These are phyloP conservation scores for Heloderma charlesbogerti DNA, from an alignment of 2,113 vertebrate genomes.

Conservation along the genomic window DNA sequence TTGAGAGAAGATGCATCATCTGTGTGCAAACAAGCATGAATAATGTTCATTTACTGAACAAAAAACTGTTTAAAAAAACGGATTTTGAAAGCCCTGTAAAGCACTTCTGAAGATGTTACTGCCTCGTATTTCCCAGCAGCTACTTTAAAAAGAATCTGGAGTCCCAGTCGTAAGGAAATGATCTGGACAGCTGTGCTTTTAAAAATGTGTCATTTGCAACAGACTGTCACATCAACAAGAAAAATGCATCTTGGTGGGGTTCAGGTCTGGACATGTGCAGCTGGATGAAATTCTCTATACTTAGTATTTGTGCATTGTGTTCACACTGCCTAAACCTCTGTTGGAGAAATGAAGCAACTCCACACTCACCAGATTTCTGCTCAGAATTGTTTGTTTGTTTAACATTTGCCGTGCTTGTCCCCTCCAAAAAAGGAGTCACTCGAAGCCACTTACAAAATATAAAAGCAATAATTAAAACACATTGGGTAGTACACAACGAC, in stretches of 20 bases:
- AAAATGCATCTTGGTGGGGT: constrained; percentile 35
- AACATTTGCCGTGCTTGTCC: too few relatives aligned
- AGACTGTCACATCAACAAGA: constrained; percentile 44
- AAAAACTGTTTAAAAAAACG: background rate
- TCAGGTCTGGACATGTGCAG: constrained; percentile 47
- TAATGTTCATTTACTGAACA: background rate
- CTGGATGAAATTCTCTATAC: constrained; percentile 3
- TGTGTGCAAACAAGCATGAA: background rate
- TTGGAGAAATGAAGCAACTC: background rate
- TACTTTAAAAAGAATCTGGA: constrained; percentile 54
- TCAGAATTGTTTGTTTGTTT: background rate
- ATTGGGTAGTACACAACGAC: too few relatives aligned
- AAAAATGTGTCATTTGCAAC: constrained; percentile 60
- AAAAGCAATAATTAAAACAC: too few relatives aligned
- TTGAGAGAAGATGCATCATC: background rate
- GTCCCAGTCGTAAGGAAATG: constrained; percentile 69
- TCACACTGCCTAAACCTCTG: background rate
- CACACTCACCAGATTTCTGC: background rate
- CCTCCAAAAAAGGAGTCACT: too few relatives aligned
- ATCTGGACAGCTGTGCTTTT: constrained; percentile 68
- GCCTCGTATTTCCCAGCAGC: constrained; percentile 46
- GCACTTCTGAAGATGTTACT: constrained; percentile 51
- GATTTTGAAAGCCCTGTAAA: background rate
- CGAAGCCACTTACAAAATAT: too few relatives aligned
- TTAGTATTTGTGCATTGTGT: background rate